Conservation (phyloP, 1,140 invertebrate species). For the Brachystomella parvula region DNA sequence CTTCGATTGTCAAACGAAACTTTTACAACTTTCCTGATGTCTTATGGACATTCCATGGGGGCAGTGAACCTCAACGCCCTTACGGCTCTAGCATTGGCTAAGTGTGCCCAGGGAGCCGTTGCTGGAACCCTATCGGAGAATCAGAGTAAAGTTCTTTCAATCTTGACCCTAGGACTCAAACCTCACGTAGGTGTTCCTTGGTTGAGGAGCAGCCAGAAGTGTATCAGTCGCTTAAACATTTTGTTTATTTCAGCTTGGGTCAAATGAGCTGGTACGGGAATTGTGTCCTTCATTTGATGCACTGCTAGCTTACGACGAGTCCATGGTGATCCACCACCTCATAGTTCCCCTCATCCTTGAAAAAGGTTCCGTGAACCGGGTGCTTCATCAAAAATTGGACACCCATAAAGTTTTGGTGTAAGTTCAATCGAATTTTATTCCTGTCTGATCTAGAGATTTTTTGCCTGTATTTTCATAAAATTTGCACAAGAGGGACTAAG, state of each 20-base stretch:
- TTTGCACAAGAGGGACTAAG: not conserved
- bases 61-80: not conserved
- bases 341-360: not conserved
- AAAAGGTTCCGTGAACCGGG: not conserved
- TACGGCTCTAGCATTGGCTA: not conserved
- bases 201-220: not conserved
- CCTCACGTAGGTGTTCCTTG: not conserved
- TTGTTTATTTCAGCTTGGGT: not conserved
- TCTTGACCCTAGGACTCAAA: not conserved
- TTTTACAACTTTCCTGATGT: not conserved
- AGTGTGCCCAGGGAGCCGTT: not conserved
- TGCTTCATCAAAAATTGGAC: not conserved
- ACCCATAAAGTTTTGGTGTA: not conserved
- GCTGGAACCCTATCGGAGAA: not conserved
- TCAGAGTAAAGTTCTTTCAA: not conserved
- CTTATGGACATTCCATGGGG: not conserved
- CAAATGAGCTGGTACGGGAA: not conserved
- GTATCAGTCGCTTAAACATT: not conserved
- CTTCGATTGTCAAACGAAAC: not conserved
- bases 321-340: not conserved
- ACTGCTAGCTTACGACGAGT: not conserved
- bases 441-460: too few relatives aligned
- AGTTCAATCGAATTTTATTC: too few relatives aligned
- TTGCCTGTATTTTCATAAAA: too few relatives aligned
- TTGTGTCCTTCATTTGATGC: not conserved